Base-by-base conservation (phyloP, 2,888 invertebrate species). In the Drosophila algonquin region DNA sequence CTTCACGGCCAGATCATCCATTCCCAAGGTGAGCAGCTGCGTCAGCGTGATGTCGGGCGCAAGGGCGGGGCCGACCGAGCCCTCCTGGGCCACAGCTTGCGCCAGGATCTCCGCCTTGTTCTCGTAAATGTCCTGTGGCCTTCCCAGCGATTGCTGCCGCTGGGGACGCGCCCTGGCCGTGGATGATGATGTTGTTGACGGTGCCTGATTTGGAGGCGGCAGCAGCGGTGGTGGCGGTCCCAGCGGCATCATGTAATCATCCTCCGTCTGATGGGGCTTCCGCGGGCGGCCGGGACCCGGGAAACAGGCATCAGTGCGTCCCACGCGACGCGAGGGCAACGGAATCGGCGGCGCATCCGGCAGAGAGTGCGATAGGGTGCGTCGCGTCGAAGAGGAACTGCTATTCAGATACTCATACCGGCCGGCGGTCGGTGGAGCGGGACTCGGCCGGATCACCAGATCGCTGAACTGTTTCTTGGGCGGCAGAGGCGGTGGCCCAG, bases 1-100 rank as follows among this genome's bases (percentile, higher is more conserved):
- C 93, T 96, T 95, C 18, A 93, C 90, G 0, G 97, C 96, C 63
- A 97, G 92, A 74, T 97, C 97, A 79, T 96, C 95, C 89, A 97
- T 94, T 79, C 96, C 96, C 89, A 96, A 94, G 2, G 96, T 95
- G 35, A 97, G 95, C 67, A 97, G 93, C 90, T 97, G 97, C 84
- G 95, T 95, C 68, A 97, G 93, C 1, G 97, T 97, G 76, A 97
- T 96, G 90, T 97, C 96, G 40, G 92, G 92, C 47, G 91, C 87
- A 16, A 90, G 83, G 12, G 90, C 52, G 1, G 85, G 58, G 0
- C 72, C 46, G 0, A 74, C 56, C 3, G 50, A 7, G 12, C 76
- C 64, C 56, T 85, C 69, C 14, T 63, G 63, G 0, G 35, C 54
- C 50, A 71, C 73, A 21, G 63, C 64, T 50, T 79, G 79, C 6